Evolutionary conservation across 2,797 vertebrate genomes (phyloP), one percentile per base, ranked within the genome.

Genomic region (Carcharodon carcharias): DNA sequence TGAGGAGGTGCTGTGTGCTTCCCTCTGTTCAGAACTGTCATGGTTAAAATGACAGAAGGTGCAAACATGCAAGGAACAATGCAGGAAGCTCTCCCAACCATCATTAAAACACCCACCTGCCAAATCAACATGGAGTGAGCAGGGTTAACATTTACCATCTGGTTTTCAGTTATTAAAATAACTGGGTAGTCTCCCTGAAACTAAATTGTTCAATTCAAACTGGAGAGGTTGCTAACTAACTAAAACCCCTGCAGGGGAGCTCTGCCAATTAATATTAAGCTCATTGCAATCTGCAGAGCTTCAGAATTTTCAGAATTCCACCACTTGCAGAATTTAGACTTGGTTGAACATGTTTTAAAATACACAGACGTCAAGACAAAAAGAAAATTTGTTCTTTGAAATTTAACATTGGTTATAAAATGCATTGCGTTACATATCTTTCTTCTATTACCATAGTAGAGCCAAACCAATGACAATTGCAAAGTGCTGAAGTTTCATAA

Each of bases 241-340:
- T n/a, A 63, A 63, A 61, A 16, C 18, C 31, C 35, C 35, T 61
- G 91, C 54, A 31, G 87, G 54, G 87, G 26, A 54, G 7, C 87
- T 89, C 54, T 91, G 56, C 88, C 88, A 91, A 91, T 61, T 50
- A 54, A 87, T 45, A 87, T 87, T 61, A 58, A 61, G 56, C 88
- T 91, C 12, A 58, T 35, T 91, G 88, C 14, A 58, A 58, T 4
- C 11, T n/a, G n/a, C n/a, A n/a, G n/a, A n/a, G n/a, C n/a, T n/a
- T n/a, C n/a, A n/a, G n/a, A n/a, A n/a, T n/a, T n/a, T n/a, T 35
- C 88, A 91, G 88, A 0, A 35, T 91, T 61, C 88, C 88, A 91
- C 3, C 88, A 61, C 6, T 91, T 58, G 54, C 56, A 35, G 88
- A 91, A 91, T 35, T 91, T 91, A 61, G 56, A 3, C 12, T 91